These are phyloP conservation scores for Carassius gibelio DNA, from an alignment of 2,113 vertebrate genomes.

Conservation along the genomic window DNA sequence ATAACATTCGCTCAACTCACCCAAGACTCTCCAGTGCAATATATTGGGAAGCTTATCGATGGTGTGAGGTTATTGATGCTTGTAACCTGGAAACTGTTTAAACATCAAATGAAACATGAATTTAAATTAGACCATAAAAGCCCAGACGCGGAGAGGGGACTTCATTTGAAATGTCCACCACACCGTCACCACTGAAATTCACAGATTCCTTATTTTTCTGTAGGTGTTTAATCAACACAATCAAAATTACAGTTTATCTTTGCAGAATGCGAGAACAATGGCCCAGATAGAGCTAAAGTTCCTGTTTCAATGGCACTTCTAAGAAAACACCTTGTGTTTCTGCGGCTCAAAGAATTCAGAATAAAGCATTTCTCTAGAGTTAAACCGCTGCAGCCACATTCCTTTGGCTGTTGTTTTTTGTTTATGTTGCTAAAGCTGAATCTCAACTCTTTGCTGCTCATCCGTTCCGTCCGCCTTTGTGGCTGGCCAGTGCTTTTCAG, in stretches of 20 bases:
- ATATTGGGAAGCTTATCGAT: not conserved
- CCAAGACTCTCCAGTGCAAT: not conserved
- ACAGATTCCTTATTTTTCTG: not conserved
- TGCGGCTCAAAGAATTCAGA: not conserved
- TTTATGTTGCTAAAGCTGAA: not conserved
- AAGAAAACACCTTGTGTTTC: constrained; percentile 10
- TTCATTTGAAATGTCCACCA: not conserved
- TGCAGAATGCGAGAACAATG: not conserved
- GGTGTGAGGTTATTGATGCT: not conserved
- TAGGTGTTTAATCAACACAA: not conserved
- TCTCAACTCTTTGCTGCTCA: constrained; percentile 6
- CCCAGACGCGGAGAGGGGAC: not conserved
- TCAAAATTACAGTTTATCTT: not conserved
- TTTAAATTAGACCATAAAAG: constrained; percentile 23
- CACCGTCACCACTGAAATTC: not conserved
- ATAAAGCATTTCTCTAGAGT: not conserved
- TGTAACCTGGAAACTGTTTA: constrained; percentile 18
- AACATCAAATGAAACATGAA: not conserved
- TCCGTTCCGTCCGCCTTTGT: not conserved
- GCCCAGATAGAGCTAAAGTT: not conserved
- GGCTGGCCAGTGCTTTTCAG: constrained; percentile 36
- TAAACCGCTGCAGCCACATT: not conserved
- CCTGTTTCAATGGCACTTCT: not conserved
- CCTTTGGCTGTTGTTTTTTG: not conserved
- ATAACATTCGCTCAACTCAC: not conserved